Percentiles rank a stretch among this genome's conserved stretches.
Evolutionary conservation across 2,113 vertebrate species (phyloP).

Genomic region (Charina bottae): DNA sequence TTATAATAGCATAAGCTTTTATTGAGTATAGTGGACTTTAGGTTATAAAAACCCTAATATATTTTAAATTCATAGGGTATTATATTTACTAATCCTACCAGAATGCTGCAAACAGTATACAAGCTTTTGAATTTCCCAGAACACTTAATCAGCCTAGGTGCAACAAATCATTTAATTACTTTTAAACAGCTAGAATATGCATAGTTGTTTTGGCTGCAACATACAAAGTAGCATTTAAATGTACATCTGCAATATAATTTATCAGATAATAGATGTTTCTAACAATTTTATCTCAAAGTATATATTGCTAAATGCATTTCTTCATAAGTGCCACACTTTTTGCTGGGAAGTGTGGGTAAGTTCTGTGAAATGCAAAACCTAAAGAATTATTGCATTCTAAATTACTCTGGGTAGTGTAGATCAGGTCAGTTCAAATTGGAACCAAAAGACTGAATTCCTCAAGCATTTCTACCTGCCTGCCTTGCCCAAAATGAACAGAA

Average conservation of each 20-base stretch:
- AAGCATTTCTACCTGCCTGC: background rate
- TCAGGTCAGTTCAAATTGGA: background rate
- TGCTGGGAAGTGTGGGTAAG: background rate
- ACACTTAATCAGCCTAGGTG: background rate
- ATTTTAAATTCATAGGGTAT: background rate
- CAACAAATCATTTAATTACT: background rate
- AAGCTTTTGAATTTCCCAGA: background rate
- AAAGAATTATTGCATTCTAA: background rate
- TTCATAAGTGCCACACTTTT: background rate
- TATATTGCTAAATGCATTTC: background rate
- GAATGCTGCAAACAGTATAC: background rate
- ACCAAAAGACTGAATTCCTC: background rate
- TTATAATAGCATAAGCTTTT: background rate
- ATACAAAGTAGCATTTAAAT: background rate
- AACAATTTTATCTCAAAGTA: background rate
- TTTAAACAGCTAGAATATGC: background rate
- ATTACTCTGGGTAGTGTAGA: background rate
- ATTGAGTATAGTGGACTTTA: background rate
- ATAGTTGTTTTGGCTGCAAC: background rate
- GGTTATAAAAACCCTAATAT: background rate
- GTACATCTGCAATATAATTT: background rate
- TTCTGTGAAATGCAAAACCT: background rate
- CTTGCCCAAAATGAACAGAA: background rate
- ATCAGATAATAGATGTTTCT: background rate
- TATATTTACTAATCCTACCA: background rate